phyloP scores from a whole-genome alignment of 2,888 invertebrate species.

The Chloroclysta siterata region DNA sequence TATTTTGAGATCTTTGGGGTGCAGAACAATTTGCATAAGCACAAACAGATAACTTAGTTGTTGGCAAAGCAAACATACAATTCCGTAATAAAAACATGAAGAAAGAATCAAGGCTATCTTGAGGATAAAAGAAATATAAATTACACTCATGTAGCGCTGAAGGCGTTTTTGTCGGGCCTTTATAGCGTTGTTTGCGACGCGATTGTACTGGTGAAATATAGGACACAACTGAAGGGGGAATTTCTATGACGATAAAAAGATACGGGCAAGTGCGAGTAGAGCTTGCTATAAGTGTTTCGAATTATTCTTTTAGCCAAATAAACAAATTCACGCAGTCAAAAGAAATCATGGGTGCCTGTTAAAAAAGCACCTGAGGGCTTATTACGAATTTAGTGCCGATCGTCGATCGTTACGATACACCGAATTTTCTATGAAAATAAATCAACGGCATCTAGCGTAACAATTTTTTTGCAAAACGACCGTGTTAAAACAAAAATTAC shows the following conservation, averaged over 20 bases:
- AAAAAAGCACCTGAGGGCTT: too few relatives aligned
- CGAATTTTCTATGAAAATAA: too few relatives aligned
- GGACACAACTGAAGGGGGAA: constrained; percentile 44
- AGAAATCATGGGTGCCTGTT: too few relatives aligned
- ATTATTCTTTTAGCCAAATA: background rate
- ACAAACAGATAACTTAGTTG: constrained; percentile 22
- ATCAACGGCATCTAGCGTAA: too few relatives aligned
- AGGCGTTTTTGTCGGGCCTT: constrained; percentile 41
- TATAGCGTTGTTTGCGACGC: constrained; percentile 66
- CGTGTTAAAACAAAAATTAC: too few relatives aligned
- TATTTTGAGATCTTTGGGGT: too few relatives aligned
- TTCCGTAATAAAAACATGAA: constrained; percentile 30
- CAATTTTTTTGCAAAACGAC: too few relatives aligned
- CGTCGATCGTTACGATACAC: too few relatives aligned
- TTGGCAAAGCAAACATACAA: constrained; percentile 29
- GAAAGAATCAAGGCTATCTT: constrained; percentile 29
- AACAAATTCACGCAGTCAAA: too few relatives aligned
- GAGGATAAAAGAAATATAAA: constrained; percentile 34
- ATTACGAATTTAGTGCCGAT: too few relatives aligned
- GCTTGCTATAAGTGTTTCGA: background rate
- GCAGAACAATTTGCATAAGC: background rate
- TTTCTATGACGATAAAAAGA: constrained; percentile 42
- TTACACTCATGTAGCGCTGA: constrained; percentile 32
- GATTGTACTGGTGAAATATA: constrained; percentile 55
- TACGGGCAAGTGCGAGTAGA: background rate